Base-by-base conservation (phyloP, 2,888 invertebrate species). In the Drosophila yooni region DNA sequence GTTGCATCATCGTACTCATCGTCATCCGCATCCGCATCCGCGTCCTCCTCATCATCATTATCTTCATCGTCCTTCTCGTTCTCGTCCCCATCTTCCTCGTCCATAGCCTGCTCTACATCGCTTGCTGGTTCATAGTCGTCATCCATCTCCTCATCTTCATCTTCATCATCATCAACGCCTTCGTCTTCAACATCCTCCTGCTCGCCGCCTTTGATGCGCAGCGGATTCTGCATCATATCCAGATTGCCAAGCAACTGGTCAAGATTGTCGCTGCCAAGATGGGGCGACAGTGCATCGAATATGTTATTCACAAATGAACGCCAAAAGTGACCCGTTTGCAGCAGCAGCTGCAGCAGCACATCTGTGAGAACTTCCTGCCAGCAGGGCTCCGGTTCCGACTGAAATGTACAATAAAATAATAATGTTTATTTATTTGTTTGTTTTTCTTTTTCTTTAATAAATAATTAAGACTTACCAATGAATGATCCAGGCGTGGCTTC, bases 291-390 rank as follows among this genome's bases (percentile, higher is more conserved):
- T 0, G 63, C 58, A 2, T 13, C 15, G 1, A 38, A 36, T 10
- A 85, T 60, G 1, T 66, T 38, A 6, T 70, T 82, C 0, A 79
- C 73, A 27, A 90, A 70, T 0, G 60, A 56, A 0, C 85, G 83
- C 90, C 85, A 85, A 27, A 56, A 70, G 31, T 59, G 53, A 0
- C 70, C 74, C 0, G 67, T 82, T 31, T 82, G 72, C 36, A 85
- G 31, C 18, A 85, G 21, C 21, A 85, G 11, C 57, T 80, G 80
- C 11, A 88, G 29, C 33, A 85, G n/a, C 3, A 68, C 59, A 53
- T 90, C 90, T 1, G 76, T 80, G 1, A 90, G n/a, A 10, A 85
- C 90, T 27, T 74, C 77, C 67, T 90, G 74, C 88, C 85, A 90
- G 2, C 33, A 13, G 0, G 40, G 70, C 3, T 77, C 67, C 13